Evolutionary conservation across 2,888 invertebrate species (phyloP), one percentile per base, ranked within the genome.

Genomic region (Loripinus fragilis): DNA sequence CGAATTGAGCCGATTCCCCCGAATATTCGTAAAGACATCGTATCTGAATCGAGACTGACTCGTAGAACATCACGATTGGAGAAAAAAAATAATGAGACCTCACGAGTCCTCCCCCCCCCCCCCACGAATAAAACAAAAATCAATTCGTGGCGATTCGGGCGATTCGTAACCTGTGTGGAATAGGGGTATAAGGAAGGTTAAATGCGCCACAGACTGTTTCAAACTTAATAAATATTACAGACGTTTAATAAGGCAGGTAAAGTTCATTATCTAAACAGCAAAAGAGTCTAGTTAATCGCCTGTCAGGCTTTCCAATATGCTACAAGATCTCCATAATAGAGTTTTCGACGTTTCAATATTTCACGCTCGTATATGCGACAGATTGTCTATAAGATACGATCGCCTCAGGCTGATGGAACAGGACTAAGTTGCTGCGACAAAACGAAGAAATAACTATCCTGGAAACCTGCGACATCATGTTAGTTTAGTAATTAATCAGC

Each of bases 311-410:
- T 25, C 52, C 52, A 52, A 52, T 52, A 52, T 52, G 52, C 52
- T 52, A 52, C 52, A 52, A 52, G 52, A 52, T 52, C 25, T 15
- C n/a, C 52, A 8, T 52, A 52, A 52, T 52, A 52, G 52, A 52
- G 10, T 52, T 52, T 52, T 52, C 25, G 52, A 52, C 52, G 52
- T 52, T 52, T 52, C 52, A 52, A 52, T 52, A 52, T 52, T 52
- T 52, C n/a, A 52, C 25, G 25, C 5, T 8, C 52, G 52, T 52
- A 52, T 25, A 52, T 52, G 52, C 52, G 52, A 52, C 52, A 52
- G 52, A 52, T 52, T 52, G 52, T 52, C 52, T 52, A 8, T 20
- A 15, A n/a, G 52, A 52, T 52, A 52, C 3, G 52, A 52, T 52
- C 52, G 52, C 52, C 52, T 25, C 52, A 8, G 25, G 52, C 25